Conservation (phyloP, 2,797 vertebrate genomes). For the Hypotaenidia philippensis region DNA sequence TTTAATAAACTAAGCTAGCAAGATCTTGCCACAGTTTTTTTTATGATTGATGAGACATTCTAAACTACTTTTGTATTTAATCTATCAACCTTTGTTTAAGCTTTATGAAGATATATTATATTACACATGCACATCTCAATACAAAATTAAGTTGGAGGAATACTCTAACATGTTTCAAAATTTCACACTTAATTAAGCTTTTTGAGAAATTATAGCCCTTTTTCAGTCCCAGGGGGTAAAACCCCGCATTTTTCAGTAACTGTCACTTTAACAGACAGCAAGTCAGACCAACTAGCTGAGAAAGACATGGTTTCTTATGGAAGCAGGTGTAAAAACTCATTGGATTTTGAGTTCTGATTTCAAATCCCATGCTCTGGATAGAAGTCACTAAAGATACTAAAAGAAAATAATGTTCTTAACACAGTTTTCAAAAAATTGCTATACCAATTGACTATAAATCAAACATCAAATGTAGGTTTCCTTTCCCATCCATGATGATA, state of each 20-base stretch:
- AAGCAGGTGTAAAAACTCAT: neutral
- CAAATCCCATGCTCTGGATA: neutral
- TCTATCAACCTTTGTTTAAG: slow-evolving; percentile 52
- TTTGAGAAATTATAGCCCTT: neutral
- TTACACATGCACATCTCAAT: neutral
- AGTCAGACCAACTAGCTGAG: neutral
- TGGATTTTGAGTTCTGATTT: neutral
- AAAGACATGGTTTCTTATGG: neutral
- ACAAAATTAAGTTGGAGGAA: slow-evolving; percentile 20
- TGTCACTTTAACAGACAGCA: neutral
- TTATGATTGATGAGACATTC: slow-evolving; percentile 43
- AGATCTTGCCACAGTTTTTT: neutral
- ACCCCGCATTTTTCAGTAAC: neutral
- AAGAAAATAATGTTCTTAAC: neutral
- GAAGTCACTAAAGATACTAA: neutral
- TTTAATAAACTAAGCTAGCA: neutral
- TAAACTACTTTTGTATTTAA: slow-evolving; percentile 41
- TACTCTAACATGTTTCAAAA: slow-evolving; percentile 9
- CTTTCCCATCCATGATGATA: neutral
- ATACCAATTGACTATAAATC: neutral
- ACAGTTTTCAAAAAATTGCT: neutral
- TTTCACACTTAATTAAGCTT: slow-evolving; percentile 14
- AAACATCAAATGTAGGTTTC: neutral
- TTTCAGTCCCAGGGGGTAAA: neutral
- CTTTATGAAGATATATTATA: slow-evolving; percentile 49